phyloP scores from a whole-genome alignment of 2,888 invertebrate genomes.

The Marronus borbonicus region DNA sequence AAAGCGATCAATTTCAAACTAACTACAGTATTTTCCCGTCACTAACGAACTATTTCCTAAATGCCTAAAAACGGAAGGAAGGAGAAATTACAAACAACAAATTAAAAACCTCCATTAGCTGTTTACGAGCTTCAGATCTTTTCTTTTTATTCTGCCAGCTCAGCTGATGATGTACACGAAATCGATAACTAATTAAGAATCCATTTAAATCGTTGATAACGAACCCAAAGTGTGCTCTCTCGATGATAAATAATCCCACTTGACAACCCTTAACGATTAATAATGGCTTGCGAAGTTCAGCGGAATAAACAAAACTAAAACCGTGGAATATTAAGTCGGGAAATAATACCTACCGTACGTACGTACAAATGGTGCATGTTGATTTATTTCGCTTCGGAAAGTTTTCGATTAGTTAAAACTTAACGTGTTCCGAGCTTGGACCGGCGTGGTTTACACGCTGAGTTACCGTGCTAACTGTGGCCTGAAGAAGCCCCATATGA shows the following conservation, averaged over 20 bases:
- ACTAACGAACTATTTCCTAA: no score
- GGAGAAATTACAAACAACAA: not conserved
- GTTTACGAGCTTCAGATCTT: not conserved
- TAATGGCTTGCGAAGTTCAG: slow-evolving; percentile 26
- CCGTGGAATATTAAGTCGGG: not conserved
- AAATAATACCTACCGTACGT: not conserved
- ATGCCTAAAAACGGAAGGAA: no score
- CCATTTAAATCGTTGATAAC: slow-evolving; percentile 39
- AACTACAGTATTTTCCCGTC: no score
- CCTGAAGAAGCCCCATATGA: no score
- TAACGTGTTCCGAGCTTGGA: no score
- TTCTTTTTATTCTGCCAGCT: not conserved
- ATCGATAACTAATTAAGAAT: slow-evolving; percentile 42
- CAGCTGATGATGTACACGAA: slow-evolving; percentile 2
- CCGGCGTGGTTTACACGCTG: no score
- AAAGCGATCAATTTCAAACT: no score
- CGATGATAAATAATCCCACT: slow-evolving; percentile 41
- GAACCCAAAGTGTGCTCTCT: slow-evolving; percentile 11
- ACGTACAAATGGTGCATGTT: not conserved
- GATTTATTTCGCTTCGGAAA: not conserved
- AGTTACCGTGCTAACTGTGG: no score
- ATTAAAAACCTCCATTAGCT: not conserved
- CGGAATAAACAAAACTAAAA: slow-evolving; percentile 33
- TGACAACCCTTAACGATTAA: slow-evolving; percentile 34
- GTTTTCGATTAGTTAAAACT: no score